Conservation (phyloP, 2,797 vertebrate genomes). For the Sciurus carolinensis region DNA sequence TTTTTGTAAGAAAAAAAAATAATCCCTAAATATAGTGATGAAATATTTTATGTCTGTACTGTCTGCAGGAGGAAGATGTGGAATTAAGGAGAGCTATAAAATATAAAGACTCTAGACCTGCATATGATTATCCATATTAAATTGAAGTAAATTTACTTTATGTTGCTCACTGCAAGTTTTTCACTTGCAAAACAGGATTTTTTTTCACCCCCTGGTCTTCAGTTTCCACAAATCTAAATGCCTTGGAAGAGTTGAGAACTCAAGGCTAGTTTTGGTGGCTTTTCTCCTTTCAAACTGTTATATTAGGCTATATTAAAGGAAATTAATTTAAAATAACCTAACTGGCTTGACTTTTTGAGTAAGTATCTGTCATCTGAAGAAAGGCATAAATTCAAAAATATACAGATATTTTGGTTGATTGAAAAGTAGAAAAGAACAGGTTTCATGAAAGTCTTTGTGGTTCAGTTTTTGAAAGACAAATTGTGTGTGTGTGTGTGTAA, state of each 20-base stretch:
- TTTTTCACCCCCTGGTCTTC: constrained; percentile 49
- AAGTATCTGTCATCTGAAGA: background rate
- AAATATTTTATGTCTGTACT: constrained; percentile 83
- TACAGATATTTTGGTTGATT: background rate
- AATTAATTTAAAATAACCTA: constrained; percentile 59
- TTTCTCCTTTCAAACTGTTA: constrained; percentile 54
- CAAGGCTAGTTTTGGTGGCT: constrained; percentile 34
- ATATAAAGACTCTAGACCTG: constrained; percentile 81
- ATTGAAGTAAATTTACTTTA: constrained; percentile 84
- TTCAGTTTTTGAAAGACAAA: background rate
- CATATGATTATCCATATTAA: constrained; percentile 84
- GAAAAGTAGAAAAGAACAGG: constrained; percentile 14
- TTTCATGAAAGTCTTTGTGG: background rate
- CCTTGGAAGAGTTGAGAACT: constrained; percentile 6
- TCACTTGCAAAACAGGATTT: constrained; percentile 76
- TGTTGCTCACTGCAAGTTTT: constrained; percentile 77
- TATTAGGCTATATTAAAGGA: constrained; percentile 1
- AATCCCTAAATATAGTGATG: constrained; percentile 64
- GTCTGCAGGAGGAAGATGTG: constrained; percentile 75
- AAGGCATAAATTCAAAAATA: constrained; percentile 43
- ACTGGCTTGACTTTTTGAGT: constrained; percentile 27
- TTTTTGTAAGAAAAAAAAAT: constrained; percentile 45
- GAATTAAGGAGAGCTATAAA: constrained; percentile 87
- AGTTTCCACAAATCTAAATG: constrained; percentile 68
- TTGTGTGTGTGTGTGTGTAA: background rate